Percentiles rank a stretch among this genome's conserved stretches.
phyloP scores from a whole-genome alignment of 2,797 vertebrate species.

The Danio aesculapii region DNA sequence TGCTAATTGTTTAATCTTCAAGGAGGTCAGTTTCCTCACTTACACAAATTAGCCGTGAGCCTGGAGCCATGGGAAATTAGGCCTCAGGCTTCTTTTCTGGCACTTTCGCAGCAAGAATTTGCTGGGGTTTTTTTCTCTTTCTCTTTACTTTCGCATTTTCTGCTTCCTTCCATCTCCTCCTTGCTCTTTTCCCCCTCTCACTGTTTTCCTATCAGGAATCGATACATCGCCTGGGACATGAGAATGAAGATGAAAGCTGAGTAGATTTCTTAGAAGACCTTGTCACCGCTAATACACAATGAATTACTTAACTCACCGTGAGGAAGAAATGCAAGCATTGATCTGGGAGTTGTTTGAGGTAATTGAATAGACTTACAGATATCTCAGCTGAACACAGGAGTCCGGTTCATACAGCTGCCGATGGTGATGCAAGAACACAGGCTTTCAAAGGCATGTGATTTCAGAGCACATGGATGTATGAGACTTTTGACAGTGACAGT shows the following conservation, averaged over 20 bases:
- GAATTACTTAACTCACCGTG: constrained; percentile 41
- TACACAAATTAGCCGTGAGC: constrained; percentile 70
- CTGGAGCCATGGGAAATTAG: constrained; percentile 69
- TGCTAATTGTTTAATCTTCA: constrained; percentile 71
- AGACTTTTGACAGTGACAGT: background rate
- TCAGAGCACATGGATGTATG: background rate
- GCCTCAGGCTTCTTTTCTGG: constrained; percentile 59
- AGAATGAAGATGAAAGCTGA: constrained; percentile 64
- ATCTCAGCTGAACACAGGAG: constrained; percentile 40
- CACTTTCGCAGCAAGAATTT: constrained; percentile 32
- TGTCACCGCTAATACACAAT: constrained; percentile 75
- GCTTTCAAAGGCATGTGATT: constrained; percentile 4
- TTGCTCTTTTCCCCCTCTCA: constrained; percentile 61
- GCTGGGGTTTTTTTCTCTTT: background rate
- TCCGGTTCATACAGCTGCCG: background rate
- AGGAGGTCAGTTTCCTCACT: constrained; percentile 60
- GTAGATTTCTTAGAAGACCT: constrained; percentile 69
- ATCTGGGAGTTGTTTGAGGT: constrained; percentile 62
- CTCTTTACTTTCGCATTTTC: constrained; percentile 53
- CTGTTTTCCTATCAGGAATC: constrained; percentile 68
- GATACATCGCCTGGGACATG: constrained; percentile 67
- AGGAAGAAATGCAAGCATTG: constrained; percentile 70
- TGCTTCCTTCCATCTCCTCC: constrained; percentile 38
- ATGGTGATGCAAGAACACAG: constrained; percentile 15
- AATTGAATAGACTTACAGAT: constrained; percentile 67